Conservation (phyloP, 2,113 vertebrate genomes). For the Burhinus bistriatus region DNA sequence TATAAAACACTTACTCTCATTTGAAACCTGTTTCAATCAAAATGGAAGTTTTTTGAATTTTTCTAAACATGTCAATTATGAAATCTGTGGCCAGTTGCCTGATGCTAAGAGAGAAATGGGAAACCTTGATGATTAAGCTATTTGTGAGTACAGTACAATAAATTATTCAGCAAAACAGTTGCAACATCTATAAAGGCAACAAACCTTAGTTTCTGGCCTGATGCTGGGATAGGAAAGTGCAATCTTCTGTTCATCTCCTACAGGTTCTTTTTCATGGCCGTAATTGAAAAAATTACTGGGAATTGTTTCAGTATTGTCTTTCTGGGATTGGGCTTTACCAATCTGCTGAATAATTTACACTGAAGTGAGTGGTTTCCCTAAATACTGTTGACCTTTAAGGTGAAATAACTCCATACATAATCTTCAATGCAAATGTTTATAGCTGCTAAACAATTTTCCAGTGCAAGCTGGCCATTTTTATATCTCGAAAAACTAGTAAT, state of each 20-base stretch:
- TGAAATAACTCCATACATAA: constrained; percentile 12
- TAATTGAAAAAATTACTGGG: neutral
- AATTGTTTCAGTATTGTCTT: neutral
- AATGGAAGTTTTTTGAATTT: neutral
- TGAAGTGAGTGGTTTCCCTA: neutral
- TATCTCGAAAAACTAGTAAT: constrained; percentile 68
- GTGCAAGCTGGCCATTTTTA: constrained; percentile 68
- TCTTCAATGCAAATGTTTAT: constrained; percentile 39
- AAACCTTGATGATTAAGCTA: neutral
- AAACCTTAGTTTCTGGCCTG: neutral
- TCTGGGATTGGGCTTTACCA: neutral
- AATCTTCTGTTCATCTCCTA: neutral
- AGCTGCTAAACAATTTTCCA: constrained; percentile 41
- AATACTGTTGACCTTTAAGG: constrained; percentile 38
- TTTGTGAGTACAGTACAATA: neutral
- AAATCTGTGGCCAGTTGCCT: neutral
- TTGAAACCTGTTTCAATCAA: neutral
- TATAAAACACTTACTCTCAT: neutral
- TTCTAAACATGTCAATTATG: neutral
- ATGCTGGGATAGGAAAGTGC: constrained; percentile 6
- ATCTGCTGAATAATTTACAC: neutral
- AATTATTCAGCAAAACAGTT: constrained; percentile 15
- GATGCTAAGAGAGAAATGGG: neutral
- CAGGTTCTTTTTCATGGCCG: neutral
- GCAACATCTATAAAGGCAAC: neutral